phyloP scores from a whole-genome alignment of 1,140 invertebrate species.

The Anoplophora glabripennis region DNA sequence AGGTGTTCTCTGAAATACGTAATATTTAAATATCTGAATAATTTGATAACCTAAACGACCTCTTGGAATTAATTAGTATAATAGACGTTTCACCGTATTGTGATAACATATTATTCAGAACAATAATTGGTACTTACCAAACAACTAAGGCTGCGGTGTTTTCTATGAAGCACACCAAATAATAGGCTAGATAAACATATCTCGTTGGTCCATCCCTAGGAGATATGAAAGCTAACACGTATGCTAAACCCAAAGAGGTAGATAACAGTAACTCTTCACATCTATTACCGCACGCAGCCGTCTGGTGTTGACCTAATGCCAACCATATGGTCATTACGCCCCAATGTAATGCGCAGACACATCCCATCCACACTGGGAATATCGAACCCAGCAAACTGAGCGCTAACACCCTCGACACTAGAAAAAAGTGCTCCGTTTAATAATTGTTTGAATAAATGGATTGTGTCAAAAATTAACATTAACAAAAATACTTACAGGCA shows the following conservation, averaged over 20 bases:
- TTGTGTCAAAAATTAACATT: background rate
- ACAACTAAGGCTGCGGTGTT: conserved; percentile 52
- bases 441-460: conserved; percentile 1
- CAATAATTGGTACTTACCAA: conserved; percentile 47
- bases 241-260: conserved; percentile 49
- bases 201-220: conserved; percentile 52
- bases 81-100: too few relatives aligned
- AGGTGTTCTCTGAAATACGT: too few relatives aligned
- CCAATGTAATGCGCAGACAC: conserved; percentile 47
- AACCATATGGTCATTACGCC: conserved; percentile 49
- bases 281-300: conserved; percentile 48
- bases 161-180: conserved; percentile 53
- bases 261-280: conserved; percentile 52
- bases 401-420: conserved; percentile 47
- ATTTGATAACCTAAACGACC: too few relatives aligned
- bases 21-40: too few relatives aligned
- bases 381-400: conserved; percentile 47
- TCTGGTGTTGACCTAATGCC: conserved; percentile 46
- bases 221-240: conserved; percentile 51
- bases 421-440: conserved; percentile 16
- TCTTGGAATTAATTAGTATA: too few relatives aligned
- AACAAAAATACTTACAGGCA: conserved; percentile 39
- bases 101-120: too few relatives aligned
- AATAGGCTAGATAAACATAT: conserved; percentile 52
- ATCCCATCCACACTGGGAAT: conserved; percentile 49